These are phyloP conservation scores for Drosophila chauvacae DNA, from an alignment of 1,140 invertebrate species.

Conservation along the genomic window DNA sequence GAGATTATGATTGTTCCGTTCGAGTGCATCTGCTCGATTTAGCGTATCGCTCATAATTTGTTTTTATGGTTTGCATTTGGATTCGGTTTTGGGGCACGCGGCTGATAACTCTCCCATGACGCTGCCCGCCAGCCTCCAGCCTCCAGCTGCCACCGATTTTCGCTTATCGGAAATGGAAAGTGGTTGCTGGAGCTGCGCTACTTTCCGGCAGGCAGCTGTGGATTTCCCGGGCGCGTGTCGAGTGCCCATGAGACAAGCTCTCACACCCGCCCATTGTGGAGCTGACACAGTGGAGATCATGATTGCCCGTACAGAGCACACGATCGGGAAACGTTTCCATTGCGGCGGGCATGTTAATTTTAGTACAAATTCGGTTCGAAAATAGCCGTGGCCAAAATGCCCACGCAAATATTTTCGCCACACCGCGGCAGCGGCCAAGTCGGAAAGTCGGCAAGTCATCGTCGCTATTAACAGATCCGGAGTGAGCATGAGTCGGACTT, in stretches of 20 bases:
- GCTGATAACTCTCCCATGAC: conserved; percentile 49
- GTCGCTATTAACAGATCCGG: conserved; percentile 68
- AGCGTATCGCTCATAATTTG: conserved; percentile 84
- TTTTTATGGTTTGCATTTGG: conserved; percentile 81
- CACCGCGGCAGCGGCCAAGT: neutral
- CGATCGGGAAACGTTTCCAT: conserved; percentile 49
- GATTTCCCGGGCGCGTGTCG: conserved; percentile 32
- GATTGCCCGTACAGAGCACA: conserved; percentile 34
- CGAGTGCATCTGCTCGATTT: conserved; percentile 76
- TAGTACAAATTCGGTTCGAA: conserved; percentile 65
- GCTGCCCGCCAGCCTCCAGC: neutral
- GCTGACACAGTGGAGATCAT: conserved; percentile 59
- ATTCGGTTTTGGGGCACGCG: conserved; percentile 48
- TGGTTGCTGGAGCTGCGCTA: conserved; percentile 23
- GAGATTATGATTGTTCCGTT: conserved; percentile 51
- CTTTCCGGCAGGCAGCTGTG: conserved; percentile 16
- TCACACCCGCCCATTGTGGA: conserved; percentile 52
- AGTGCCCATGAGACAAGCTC: conserved; percentile 22
- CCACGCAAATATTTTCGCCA: conserved; percentile 71
- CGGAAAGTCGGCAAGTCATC: conserved; percentile 49
- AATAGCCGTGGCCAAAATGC: conserved; percentile 58
- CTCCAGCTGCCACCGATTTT: conserved; percentile 35
- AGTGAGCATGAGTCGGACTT: conserved; percentile 38
- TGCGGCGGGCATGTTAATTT: conserved; percentile 68
- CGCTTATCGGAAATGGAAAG: conserved; percentile 73